A percentile compares a stretch with the other conserved stretches of the same genome.
Evolutionary conservation across 2,888 invertebrate genomes (phyloP).

Genomic region (Agapostemon virescens): DNA sequence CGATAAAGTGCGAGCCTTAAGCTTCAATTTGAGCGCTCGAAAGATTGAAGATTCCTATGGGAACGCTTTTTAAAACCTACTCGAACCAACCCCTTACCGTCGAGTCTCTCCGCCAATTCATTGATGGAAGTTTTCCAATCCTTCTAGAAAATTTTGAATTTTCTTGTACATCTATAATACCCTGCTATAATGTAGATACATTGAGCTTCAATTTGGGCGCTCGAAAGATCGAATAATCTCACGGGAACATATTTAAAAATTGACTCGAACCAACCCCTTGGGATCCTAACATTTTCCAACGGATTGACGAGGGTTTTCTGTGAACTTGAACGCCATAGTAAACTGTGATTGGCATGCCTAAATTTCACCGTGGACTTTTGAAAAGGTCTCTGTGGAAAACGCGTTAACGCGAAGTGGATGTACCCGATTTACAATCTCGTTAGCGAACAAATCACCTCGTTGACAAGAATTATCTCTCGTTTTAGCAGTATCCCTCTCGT

Average conservation of each 20-base stretch:
- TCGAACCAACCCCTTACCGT: not conserved
- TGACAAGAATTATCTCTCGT: no score
- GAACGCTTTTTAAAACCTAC: not conserved
- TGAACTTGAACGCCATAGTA: no score
- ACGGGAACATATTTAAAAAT: not conserved
- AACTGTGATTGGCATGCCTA: no score
- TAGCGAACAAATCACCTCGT: no score
- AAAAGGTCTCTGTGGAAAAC: no score
- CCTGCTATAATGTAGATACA: accelerated
- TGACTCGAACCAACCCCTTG: accelerated
- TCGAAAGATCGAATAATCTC: not conserved
- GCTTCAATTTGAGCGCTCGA: not conserved
- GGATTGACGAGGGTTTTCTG: not conserved
- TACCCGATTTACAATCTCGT: not conserved
- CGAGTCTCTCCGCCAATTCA: not conserved
- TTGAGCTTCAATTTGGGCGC: not conserved
- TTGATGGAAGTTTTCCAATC: not conserved
- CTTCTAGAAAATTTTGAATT: not conserved
- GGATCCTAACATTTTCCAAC: not conserved
- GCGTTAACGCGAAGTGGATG: not conserved
- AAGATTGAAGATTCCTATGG: accelerated
- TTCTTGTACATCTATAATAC: not conserved
- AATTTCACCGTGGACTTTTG: no score
- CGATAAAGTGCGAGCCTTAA: not conserved
- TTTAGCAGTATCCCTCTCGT: not conserved